phyloP scores from a whole-genome alignment of 2,888 invertebrate species.

The Oscheius myriophilus region DNA sequence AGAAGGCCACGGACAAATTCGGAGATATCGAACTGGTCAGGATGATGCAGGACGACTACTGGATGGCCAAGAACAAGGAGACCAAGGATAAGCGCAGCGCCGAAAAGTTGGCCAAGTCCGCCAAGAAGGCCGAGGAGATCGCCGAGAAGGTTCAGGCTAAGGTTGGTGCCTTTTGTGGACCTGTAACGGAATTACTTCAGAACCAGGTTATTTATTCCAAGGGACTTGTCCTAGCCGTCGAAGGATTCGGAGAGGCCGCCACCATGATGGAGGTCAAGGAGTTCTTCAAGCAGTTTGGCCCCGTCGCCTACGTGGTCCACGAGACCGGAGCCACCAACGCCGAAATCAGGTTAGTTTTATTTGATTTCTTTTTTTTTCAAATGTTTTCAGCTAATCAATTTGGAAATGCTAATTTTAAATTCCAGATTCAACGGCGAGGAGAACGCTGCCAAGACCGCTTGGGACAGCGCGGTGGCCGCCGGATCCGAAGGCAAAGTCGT shows the following conservation, averaged over 20 bases:
- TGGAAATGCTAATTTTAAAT: no score
- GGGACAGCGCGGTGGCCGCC: slow-evolving; percentile 60
- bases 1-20: slow-evolving; percentile 77
- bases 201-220: slow-evolving; percentile 50
- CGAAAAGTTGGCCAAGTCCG: slow-evolving; percentile 40
- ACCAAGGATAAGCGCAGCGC: slow-evolving; percentile 54
- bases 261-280: slow-evolving; percentile 77
- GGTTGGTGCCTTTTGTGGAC: slow-evolving; percentile 14
- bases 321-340: slow-evolving; percentile 47
- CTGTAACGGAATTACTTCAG: background rate
- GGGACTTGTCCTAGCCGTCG: slow-evolving; percentile 61
- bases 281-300: slow-evolving; percentile 80
- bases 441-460: slow-evolving; percentile 56
- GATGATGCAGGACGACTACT: slow-evolving; percentile 69
- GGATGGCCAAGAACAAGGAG: slow-evolving; percentile 59
- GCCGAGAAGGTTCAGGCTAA: slow-evolving; percentile 44
- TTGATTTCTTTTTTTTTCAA: background rate
- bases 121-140: slow-evolving; percentile 53
- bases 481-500: slow-evolving; percentile 62
- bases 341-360: slow-evolving; percentile 36
- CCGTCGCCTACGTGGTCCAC: slow-evolving; percentile 54
- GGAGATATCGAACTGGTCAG: slow-evolving; percentile 73
- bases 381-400: no score
- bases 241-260: slow-evolving; percentile 49
- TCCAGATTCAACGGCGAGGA: slow-evolving; percentile 38